phyloP scores from a whole-genome alignment of 2,113 vertebrate genomes.

The Sylvia atricapilla region DNA sequence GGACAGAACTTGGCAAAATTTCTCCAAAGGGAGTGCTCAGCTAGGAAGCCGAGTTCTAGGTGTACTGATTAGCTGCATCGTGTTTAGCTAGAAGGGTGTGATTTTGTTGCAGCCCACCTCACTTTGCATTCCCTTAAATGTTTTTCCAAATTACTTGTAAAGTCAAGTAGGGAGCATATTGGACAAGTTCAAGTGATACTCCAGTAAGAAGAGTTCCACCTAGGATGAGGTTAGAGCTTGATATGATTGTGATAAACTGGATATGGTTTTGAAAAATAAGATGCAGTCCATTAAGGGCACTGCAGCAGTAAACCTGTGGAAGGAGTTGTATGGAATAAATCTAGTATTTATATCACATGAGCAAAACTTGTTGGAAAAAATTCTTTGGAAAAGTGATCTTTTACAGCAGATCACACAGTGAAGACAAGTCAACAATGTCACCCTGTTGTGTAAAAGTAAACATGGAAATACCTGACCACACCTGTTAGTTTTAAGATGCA shows the following conservation, averaged over 20 bases:
- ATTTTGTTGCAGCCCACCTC: background rate
- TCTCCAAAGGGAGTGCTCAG: background rate
- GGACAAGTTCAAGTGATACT: background rate
- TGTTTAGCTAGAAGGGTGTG: background rate
- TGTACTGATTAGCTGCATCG: background rate
- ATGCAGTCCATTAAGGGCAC: background rate
- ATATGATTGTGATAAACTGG: background rate
- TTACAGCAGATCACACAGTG: background rate
- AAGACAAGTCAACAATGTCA: background rate
- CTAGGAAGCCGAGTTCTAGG: background rate
- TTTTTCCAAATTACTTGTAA: background rate
- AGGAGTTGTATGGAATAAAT: background rate
- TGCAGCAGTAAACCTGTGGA: background rate
- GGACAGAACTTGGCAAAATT: background rate
- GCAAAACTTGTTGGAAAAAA: background rate
- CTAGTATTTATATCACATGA: background rate
- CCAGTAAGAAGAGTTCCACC: background rate
- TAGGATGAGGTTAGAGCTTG: background rate
- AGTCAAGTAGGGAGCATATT: background rate
- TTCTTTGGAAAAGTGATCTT: background rate
- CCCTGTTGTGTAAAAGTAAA: background rate
- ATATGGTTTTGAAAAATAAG: background rate
- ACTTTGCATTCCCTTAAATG: fast-evolving
- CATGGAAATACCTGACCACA: background rate
- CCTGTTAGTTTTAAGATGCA: background rate